A percentile compares a stretch with the other conserved stretches of the same genome.
phyloP scores from a whole-genome alignment of 2,113 vertebrate species.

The Amphiprion ocellaris region DNA sequence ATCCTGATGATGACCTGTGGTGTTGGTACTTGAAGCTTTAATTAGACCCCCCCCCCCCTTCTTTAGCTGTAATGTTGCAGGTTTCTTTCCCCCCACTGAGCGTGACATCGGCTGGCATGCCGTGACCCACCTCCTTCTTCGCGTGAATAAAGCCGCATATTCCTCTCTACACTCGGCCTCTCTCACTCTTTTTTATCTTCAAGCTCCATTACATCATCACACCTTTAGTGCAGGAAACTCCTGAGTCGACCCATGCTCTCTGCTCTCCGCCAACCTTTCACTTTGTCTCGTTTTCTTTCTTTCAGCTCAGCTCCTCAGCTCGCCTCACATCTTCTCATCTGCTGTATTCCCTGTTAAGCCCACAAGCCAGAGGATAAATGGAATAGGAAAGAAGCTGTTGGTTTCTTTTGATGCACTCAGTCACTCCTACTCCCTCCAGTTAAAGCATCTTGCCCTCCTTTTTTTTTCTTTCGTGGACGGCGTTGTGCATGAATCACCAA shows the following conservation, averaged over 20 bases:
- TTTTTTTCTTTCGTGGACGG: background rate
- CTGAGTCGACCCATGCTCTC: constrained; percentile 15
- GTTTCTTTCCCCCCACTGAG: background rate
- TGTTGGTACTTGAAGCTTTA: too few species aligned
- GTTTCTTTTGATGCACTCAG: constrained; percentile 4
- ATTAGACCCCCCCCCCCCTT: background rate
- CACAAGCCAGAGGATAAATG: background rate
- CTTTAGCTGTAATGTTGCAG: too few species aligned
- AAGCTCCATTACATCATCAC: constrained; percentile 50
- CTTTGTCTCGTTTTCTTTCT: background rate
- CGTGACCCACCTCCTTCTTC: background rate
- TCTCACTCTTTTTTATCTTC: background rate
- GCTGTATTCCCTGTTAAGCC: constrained; percentile 16
- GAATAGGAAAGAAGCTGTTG: background rate
- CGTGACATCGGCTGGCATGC: constrained; percentile 20
- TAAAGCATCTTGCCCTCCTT: constrained; percentile 1
- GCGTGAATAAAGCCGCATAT: background rate
- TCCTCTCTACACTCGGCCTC: background rate
- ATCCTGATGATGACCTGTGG: too few species aligned
- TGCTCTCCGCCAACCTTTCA: constrained; percentile 10
- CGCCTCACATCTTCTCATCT: background rate
- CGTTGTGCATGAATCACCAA: constrained; percentile 44
- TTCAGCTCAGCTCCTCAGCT: background rate
- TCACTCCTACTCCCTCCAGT: constrained; percentile 3
- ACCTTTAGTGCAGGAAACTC: constrained; percentile 63